Evolutionary conservation across 2,113 vertebrate species (phyloP), one percentile per base, ranked within the genome.

Genomic region (Recurvirostra avosetta): DNA sequence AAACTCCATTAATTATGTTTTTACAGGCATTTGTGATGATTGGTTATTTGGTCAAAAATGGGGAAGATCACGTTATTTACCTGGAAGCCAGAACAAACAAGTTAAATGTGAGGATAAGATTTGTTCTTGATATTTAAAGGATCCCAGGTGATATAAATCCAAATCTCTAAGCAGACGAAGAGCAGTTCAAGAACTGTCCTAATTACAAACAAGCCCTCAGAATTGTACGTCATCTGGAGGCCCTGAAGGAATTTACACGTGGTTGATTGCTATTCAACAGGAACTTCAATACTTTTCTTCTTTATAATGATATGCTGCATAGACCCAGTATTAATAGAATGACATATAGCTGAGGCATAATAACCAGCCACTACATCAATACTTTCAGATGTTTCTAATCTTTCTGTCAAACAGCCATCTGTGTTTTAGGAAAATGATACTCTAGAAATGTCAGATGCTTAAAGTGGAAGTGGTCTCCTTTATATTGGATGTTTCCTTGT

Each of bases 321-420:
- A 79, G 56, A 59, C 29, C 47, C 29, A 65, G 6, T 70, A 86
- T 80, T 76, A 83, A 79, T 25, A 30, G 58, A 90, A 79, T 79
- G 75, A 91, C 40, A 34, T 75, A 79, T 55, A 90, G 9, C 78
- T 86, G 47, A 84, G 30, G 13, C 22, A 70, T 77, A 77, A 77
- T 49, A 96, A 58, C 12, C 22, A 89, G 30, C 15, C 41, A 40
- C 73, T 66, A 81, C 36, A 89, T 53, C 40, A 84, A 10, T 66
- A 66, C 27, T 73, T 96, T 86, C 87, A 81, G 73, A 66, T 40
- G 41, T 49, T 89, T 92, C 73, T 88, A 91, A 89, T 92, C 45
- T 87, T 89, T 77, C 65, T 6, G 3, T 89, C 80, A 87, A 83
- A 59, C 22, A 79, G 11, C 58, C 62, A 83, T 67, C 58, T 65